Evolutionary conservation across 2,797 vertebrate species (phyloP), one percentile per base, ranked within the genome.

Genomic region (Sebastes iracundus): DNA sequence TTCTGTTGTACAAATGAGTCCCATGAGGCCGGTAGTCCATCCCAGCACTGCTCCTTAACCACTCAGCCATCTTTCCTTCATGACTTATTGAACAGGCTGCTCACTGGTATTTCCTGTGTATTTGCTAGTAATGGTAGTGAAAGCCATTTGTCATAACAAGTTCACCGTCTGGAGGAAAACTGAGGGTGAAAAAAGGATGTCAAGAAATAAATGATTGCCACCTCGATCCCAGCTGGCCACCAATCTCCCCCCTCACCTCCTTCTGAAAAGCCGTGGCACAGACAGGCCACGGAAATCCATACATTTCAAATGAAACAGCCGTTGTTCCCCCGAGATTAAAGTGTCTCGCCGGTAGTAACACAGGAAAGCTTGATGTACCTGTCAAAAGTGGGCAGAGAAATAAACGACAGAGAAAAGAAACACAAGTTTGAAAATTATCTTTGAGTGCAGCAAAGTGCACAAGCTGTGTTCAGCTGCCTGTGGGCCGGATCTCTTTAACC

Each of bases 161-260:
- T 81, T 85, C 80, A 68, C 76, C 75, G 75, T 75, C 28, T 64
- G 66, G 72, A 75, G 61, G 66, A 72, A 77, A 84, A 77, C 58
- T 10, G 58, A 25, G n/a, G 66, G 13, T 11, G 38, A 11, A 77
- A 84, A 74, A 61, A 66, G 30, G 27, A 86, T 11, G 78, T 85
- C 77, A 82, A 35, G 73, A 86, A 83, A 87, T 87, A 84, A 91
- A 82, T 77, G 89, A 93, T 88, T 73, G 70, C 85, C 72, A 78
- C 76, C 82, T 83, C 75, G 71, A 89, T 85, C 81, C 77, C 87
- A 82, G 84, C 83, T 58, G 83, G 72, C 80, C 81, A 78, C 84
- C 80, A 79, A 81, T 88, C 83, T 79, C 68, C 55, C 55, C 49
- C 56, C 46, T 74, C 62, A 64, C 59, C 67, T 10, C 66, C 67